phyloP scores from a whole-genome alignment of 2,113 vertebrate genomes.

The Centropus bengalensis region DNA sequence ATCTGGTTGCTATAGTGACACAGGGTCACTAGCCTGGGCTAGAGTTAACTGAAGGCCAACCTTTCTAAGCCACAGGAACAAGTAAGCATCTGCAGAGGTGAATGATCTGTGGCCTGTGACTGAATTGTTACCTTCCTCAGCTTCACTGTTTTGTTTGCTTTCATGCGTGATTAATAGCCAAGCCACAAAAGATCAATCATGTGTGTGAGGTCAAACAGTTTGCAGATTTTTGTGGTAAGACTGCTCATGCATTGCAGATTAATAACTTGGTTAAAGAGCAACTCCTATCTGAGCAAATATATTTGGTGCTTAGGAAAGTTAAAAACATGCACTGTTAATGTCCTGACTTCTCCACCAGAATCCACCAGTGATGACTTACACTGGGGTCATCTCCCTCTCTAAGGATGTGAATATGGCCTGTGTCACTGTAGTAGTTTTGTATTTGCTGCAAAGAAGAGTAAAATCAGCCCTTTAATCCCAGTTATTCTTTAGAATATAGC shows the following conservation, averaged over 20 bases:
- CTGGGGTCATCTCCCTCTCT: background rate
- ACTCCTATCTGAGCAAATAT: background rate
- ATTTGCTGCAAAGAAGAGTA: background rate
- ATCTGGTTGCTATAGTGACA: background rate
- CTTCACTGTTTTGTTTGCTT: background rate
- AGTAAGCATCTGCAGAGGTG: background rate
- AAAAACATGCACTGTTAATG: background rate
- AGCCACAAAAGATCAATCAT: conserved; percentile 2
- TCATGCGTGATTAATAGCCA: background rate
- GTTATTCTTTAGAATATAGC: background rate
- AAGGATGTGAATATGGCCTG: background rate
- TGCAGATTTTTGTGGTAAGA: background rate
- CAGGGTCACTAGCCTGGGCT: background rate
- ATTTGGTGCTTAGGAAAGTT: background rate
- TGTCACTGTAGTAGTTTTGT: background rate
- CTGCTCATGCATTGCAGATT: conserved; percentile 21
- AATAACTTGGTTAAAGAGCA: background rate
- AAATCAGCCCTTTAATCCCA: background rate
- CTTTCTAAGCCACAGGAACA: background rate
- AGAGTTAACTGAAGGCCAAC: background rate
- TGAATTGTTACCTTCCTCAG: background rate
- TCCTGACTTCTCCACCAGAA: background rate
- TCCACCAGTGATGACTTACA: background rate
- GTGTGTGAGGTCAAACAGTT: background rate
- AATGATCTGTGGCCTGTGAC: background rate